phyloP scores from a whole-genome alignment of 2,113 vertebrate genomes.

The Cyanoramphus novaezelandiae region DNA sequence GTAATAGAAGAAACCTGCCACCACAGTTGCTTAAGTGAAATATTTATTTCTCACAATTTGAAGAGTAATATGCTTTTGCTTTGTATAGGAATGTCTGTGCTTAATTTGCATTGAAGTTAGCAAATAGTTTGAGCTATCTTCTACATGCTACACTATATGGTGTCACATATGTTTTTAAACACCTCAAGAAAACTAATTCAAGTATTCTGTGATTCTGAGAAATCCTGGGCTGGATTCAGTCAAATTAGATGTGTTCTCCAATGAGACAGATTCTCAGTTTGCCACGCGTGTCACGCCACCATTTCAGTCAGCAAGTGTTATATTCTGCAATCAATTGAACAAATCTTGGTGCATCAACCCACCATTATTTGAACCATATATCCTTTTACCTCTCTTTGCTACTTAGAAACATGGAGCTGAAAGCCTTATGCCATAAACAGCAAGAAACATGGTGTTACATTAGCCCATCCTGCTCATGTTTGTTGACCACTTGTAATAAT shows the following conservation, averaged over 20 bases:
- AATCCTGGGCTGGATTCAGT: background rate
- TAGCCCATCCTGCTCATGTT: background rate
- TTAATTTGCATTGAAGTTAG: slow-evolving; percentile 1
- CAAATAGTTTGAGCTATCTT: background rate
- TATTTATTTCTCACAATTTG: slow-evolving; percentile 53
- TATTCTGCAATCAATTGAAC: background rate
- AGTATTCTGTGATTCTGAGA: background rate
- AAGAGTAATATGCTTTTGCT: slow-evolving; percentile 32
- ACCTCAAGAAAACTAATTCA: background rate
- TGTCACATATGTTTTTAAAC: background rate
- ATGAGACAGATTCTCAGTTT: rapidly evolving
- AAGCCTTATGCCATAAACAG: background rate
- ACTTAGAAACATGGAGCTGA: background rate
- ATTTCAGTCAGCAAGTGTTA: background rate
- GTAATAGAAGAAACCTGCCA: background rate
- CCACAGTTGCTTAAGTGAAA: background rate
- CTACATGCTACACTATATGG: background rate
- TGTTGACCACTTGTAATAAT: background rate
- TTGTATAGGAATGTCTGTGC: background rate
- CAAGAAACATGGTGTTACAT: background rate
- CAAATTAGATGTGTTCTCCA: background rate
- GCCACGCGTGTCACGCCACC: rapidly evolving
- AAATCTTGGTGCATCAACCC: background rate
- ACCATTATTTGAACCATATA: rapidly evolving
- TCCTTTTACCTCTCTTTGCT: background rate